Evolutionary conservation across 2,113 vertebrate species (phyloP), one percentile per base, ranked within the genome.

Genomic region (Mola mola): DNA sequence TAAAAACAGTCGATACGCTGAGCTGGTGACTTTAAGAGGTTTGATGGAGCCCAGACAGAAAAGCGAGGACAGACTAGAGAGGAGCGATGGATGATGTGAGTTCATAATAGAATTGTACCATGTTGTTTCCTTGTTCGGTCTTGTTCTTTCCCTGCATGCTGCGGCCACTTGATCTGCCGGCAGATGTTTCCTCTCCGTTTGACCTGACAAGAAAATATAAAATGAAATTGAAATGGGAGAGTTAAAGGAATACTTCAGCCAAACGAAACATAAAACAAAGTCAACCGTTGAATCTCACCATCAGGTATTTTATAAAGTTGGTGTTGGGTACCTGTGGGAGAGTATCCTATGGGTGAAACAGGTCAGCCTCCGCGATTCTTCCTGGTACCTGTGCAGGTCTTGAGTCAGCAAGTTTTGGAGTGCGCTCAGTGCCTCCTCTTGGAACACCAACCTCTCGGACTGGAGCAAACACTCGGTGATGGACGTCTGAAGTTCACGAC

Each of bases 81-180:
- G 24, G 6, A 24, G 13, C 2, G 28, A 6, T 10, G 17, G 20
- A 5, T 8, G 26, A 8, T n/a, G n/a, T n/a, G n/a, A n/a, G n/a
- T n/a, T n/a, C n/a, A n/a, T n/a, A n/a, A n/a, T n/a, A 44, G 4
- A 8, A 63, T 34, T 10, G 3, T 90, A 92, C 92, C 91, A 82
- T 89, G 66, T 65, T 87, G 51, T 69, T 68, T 15, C 61, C 34
- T 19, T 55, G 68, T 1, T 72, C 72, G 0, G 58, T 66, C 73
- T 84, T 61, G 55, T 61, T 87, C 70, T 83, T 89, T 28, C 75
- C 88, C 50, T 87, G 87, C 89, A 91, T 91, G 42, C 53, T 74
- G 52, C 40, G 24, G 6, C 61, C 36, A 0, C 63, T 43, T 17
- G 6, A 11, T 24, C 48, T 33, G 21, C 48, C 11, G 25, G 20